phyloP scores from a whole-genome alignment of 1,140 invertebrate species.

The Cyclina sinensis region DNA sequence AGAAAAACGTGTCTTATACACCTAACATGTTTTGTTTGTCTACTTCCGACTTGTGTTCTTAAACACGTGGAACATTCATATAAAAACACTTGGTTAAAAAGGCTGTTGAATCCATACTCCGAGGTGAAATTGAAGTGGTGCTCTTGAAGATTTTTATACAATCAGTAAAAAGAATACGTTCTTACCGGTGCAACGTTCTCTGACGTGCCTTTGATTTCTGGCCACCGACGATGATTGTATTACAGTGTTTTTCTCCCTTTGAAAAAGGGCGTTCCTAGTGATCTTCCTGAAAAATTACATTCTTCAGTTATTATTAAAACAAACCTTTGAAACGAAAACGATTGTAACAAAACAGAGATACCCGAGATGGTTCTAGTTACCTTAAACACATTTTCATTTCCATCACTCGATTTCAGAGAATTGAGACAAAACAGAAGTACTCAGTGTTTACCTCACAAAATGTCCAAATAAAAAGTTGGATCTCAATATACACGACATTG shows the following conservation, averaged over 20 bases:
- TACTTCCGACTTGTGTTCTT: background rate
- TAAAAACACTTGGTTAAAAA: background rate
- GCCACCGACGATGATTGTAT: background rate
- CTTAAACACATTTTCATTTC: too few species aligned
- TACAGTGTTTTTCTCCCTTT: background rate
- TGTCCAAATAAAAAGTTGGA: too few species aligned
- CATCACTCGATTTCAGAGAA: too few species aligned
- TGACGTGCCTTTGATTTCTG: background rate
- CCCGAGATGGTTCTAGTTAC: too few species aligned
- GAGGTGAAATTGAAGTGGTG: background rate
- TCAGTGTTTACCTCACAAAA: too few species aligned
- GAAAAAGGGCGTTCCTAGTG: background rate
- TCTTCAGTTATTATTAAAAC: too few species aligned
- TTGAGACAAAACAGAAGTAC: too few species aligned
- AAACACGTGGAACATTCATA: slow-evolving; percentile 3
- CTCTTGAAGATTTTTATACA: background rate
- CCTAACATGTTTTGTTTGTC: slow-evolving; percentile 1
- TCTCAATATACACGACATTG: too few species aligned
- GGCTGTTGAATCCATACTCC: background rate
- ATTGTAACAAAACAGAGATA: too few species aligned
- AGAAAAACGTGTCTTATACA: slow-evolving; percentile 4
- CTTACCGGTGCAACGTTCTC: background rate
- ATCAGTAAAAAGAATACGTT: background rate
- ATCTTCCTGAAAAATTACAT: too few species aligned
- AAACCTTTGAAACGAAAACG: too few species aligned